Evolutionary conservation across 92 coral and sea anemone species (phyloP), one percentile per base, ranked within the genome.

Genomic region (Porites rus): DNA sequence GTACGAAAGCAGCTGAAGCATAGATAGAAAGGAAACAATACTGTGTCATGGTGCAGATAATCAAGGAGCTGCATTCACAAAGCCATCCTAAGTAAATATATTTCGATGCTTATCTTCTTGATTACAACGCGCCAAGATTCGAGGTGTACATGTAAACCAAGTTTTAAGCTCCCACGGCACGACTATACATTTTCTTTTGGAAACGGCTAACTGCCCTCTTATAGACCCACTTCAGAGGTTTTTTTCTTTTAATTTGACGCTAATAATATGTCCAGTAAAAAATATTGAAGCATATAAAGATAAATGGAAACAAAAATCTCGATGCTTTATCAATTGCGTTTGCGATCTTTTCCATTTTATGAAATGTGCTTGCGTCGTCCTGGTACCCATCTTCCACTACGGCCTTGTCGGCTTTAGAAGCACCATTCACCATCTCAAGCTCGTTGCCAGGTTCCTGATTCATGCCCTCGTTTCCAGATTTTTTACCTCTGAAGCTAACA

Each of bases 361-460:
- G 18, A 51, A 51, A 10, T 14, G n/a, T 10, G 53, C 7, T 16
- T 73, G 53, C 13, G 65, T 46, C 54, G 28, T 84, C 76, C 24
- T 51, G 46, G 52, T 69, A 43, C 46, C 87, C 74, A 77, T 77
- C 54, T 64, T 84, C 67, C 77, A 77, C 72, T 62, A 84, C 77
- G 24, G 38, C 28, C 86, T 70, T 81, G 67, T 69, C 65, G 38
- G 69, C 77, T n/a, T 81, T 81, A 14, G 68, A 70, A 25, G 69
- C 85, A 59, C 72, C 52, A 77, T 64, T 20, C 54, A 72, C 86
- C 86, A 84, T 43, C 74, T 89, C 80, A 72, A 77, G 85, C 56
- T 84, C 70, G 13, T 56, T 66, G 1, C 28, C 65, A 13, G 22
- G 1, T n/a, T 21, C 83, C 61, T 63, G 50, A 43, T 78, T 62